These are phyloP conservation scores for Solen grandis DNA, from an alignment of 1,140 invertebrate species.

Conservation along the genomic window DNA sequence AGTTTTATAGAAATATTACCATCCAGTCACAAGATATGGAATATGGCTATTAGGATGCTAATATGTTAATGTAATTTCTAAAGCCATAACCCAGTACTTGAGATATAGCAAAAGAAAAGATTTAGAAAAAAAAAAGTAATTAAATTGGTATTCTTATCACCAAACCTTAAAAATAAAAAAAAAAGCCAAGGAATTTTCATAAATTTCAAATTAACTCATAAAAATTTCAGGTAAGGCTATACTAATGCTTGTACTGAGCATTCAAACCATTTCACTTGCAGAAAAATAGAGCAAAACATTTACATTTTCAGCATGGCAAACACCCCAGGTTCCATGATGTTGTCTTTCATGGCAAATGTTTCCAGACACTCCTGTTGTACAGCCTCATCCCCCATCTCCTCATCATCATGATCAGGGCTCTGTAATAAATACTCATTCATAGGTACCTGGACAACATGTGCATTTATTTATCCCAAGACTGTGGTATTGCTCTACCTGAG, in stretches of 20 bases:
- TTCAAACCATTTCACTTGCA: background rate
- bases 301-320: conserved; percentile 94
- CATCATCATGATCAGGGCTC: conserved; percentile 80
- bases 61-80: no score
- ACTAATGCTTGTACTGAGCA: background rate
- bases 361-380: conserved; percentile 93
- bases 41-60: no score
- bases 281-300: conserved; percentile 1
- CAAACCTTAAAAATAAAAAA: no score
- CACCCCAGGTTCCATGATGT: conserved; percentile 99
- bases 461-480: conserved; percentile 25
- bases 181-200: no score
- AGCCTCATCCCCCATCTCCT: conserved; percentile 91
- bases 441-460: conserved; percentile 30
- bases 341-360: conserved; percentile 86
- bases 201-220: background rate
- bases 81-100: no score
- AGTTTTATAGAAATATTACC: no score
- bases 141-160: no score
- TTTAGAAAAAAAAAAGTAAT: no score
- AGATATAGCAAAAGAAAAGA: no score
- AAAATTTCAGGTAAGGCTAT: background rate
- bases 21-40: no score
- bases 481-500: background rate
- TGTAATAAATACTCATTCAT: conserved; percentile 53